Conservation (phyloP, 2,113 vertebrate species). For the Sula dactylatra region DNA sequence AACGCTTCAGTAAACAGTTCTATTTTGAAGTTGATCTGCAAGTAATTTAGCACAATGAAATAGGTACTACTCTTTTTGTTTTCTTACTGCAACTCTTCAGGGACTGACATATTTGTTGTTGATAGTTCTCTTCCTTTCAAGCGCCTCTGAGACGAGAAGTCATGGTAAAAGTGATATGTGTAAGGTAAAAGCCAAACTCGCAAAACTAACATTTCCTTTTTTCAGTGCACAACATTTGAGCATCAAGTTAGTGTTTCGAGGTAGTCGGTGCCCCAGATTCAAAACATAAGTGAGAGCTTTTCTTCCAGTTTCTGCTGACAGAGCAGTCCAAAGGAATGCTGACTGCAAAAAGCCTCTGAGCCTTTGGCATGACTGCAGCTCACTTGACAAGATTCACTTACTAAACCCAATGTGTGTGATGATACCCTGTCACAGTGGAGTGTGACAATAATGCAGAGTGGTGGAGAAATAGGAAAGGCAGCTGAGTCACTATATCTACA, state of each 20-base stretch:
- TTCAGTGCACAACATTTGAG: background rate
- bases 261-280: background rate
- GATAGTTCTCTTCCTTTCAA: background rate
- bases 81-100: background rate
- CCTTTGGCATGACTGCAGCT: constrained; percentile 17
- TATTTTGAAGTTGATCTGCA: background rate
- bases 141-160: background rate
- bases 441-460: background rate
- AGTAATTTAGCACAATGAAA: background rate
- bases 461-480: constrained; percentile 11
- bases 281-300: background rate
- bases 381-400: constrained; percentile 34
- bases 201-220: background rate
- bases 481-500: constrained; percentile 31
- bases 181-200: background rate
- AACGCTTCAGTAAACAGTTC: background rate
- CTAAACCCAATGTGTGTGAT: background rate
- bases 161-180: background rate
- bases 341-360: background rate
- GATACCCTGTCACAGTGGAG: background rate
- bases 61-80: background rate
- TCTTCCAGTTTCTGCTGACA: constrained; percentile 37
- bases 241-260: background rate
- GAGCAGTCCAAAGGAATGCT: constrained; percentile 5
- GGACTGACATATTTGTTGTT: background rate